These are phyloP conservation scores for Mesoclemmys tuberculata DNA, from an alignment of 2,113 vertebrate genomes.

Conservation along the genomic window DNA sequence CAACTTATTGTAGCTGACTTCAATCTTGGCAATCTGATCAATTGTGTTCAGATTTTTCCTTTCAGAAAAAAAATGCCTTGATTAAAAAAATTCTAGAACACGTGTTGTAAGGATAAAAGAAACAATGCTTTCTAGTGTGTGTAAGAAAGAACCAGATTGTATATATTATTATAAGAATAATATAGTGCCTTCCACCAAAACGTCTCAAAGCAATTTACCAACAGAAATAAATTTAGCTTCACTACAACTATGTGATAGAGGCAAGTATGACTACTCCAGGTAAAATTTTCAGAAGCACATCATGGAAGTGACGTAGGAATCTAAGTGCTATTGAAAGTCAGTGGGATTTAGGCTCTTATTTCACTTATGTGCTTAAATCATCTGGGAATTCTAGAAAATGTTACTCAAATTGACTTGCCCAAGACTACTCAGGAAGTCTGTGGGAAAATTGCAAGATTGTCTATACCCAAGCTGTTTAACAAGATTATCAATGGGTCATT, in stretches of 20 bases:
- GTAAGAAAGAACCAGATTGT: background rate
- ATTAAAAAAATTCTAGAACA: background rate
- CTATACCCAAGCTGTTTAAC: background rate
- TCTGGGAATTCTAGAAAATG: background rate
- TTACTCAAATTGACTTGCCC: background rate
- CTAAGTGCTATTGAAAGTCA: background rate
- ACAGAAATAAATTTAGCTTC: background rate
- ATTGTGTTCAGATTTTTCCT: background rate
- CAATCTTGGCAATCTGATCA: conserved; percentile 18
- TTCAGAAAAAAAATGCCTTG: background rate
- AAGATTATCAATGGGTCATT: background rate
- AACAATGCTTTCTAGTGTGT: background rate
- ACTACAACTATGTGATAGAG: background rate
- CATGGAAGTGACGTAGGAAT: background rate
- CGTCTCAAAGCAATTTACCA: background rate
- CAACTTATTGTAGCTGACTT: conserved; percentile 41
- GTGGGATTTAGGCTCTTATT: background rate
- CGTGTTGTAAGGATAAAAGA: background rate
- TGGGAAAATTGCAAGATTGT: background rate
- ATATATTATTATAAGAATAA: background rate
- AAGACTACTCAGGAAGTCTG: background rate
- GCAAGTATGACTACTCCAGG: background rate
- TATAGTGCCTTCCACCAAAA: background rate
- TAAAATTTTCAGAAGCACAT: background rate
- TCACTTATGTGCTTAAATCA: background rate